Evolutionary conservation across 2,888 invertebrate genomes (phyloP).

Genomic region (Brachynemurus nebulosus): DNA sequence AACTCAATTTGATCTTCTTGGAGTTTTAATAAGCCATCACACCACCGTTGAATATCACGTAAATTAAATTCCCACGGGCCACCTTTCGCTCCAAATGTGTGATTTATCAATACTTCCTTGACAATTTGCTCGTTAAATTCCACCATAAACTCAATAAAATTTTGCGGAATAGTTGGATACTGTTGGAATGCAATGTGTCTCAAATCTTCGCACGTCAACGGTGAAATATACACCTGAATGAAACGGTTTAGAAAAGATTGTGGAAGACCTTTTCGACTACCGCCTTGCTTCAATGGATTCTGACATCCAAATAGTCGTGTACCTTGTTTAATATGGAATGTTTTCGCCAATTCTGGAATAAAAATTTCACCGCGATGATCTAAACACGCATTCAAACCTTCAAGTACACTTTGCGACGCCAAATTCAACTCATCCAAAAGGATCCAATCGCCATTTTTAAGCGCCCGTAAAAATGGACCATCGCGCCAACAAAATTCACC

Average conservation of each 20-base stretch:
- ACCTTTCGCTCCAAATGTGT: constrained; percentile 64
- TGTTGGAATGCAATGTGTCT: constrained; percentile 49
- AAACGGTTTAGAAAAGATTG: constrained; percentile 95
- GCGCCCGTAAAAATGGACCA: constrained; percentile 85
- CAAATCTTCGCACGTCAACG: constrained; percentile 50
- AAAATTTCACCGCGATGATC: constrained; percentile 95
- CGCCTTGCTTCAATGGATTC: constrained; percentile 92
- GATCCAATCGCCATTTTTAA: constrained; percentile 91
- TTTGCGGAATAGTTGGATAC: constrained; percentile 44
- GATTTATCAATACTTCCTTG: constrained; percentile 44
- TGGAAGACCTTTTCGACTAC: constrained; percentile 89
- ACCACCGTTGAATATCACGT: constrained; percentile 89
- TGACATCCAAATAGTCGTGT: constrained; percentile 95
- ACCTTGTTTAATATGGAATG: constrained; percentile 55
- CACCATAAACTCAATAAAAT: constrained; percentile 57
- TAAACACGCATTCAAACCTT: constrained; percentile 95
- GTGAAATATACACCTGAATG: constrained; percentile 68
- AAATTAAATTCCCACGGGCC: constrained; percentile 97
- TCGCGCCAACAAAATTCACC: constrained; percentile 94
- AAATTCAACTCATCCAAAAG: constrained; percentile 95
- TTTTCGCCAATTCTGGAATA: constrained; percentile 84
- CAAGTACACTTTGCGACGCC: constrained; percentile 95
- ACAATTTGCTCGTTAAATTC: constrained; percentile 59
- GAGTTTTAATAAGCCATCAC: constrained; percentile 50
- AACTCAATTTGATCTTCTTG: constrained; percentile 18